phyloP scores from a whole-genome alignment of 1,140 invertebrate species.

The Penaeus chinensis region DNA sequence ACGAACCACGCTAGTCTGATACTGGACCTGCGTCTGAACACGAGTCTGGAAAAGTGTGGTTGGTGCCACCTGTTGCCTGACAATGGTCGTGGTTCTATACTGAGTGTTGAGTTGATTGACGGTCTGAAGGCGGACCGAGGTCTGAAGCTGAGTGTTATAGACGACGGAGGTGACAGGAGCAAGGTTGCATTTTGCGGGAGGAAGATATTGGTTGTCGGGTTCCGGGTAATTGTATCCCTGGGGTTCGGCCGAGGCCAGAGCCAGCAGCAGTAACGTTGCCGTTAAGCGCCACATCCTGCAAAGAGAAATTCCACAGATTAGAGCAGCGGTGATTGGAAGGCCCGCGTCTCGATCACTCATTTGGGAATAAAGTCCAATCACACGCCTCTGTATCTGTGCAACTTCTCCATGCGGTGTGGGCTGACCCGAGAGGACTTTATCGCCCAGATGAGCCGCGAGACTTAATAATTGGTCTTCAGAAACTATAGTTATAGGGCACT shows the following conservation, averaged over 20 bases:
- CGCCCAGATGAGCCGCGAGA: constrained; percentile 56
- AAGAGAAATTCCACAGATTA: constrained; percentile 59
- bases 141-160: constrained; percentile 32
- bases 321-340: constrained; percentile 59
- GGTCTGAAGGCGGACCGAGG: constrained; percentile 34
- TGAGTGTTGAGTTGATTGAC: constrained; percentile 32
- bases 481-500: no score
- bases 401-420: constrained; percentile 53
- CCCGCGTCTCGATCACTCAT: constrained; percentile 57
- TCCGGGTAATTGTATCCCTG: constrained; percentile 32
- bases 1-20: constrained; percentile 49
- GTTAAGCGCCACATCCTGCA: constrained; percentile 58
- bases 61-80: constrained; percentile 42
- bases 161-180: constrained; percentile 35
- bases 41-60: constrained; percentile 47
- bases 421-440: constrained; percentile 58
- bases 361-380: constrained; percentile 62
- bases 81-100: constrained; percentile 46
- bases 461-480: background rate
- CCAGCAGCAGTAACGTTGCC: constrained; percentile 41
- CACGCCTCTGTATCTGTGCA: constrained; percentile 53
- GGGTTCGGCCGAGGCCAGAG: constrained; percentile 28
- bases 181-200: constrained; percentile 18
- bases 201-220: constrained; percentile 28
- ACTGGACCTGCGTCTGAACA: constrained; percentile 42